phyloP scores from a whole-genome alignment of 2,888 invertebrate genomes.

The Noctua pronuba region DNA sequence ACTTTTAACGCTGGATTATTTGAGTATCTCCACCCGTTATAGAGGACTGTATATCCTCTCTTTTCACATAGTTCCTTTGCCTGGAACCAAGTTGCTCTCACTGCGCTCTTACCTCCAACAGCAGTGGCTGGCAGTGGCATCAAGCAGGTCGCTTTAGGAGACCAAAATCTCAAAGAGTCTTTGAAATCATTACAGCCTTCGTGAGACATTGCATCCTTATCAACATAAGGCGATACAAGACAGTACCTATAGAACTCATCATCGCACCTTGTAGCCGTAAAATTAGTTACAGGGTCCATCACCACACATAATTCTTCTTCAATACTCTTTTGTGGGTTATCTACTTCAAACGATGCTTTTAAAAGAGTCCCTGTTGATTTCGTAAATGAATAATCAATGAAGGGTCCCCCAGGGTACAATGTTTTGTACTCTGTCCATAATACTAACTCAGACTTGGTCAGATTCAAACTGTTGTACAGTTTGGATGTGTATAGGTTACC shows the following conservation, averaged over 20 bases:
- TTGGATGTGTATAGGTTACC: slow-evolving; percentile 82
- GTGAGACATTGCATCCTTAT: slow-evolving; percentile 66
- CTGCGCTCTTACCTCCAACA: slow-evolving; percentile 75
- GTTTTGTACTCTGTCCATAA: slow-evolving; percentile 87
- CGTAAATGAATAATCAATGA: slow-evolving; percentile 83
- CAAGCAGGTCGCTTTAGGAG: slow-evolving; percentile 83
- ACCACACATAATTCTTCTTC: slow-evolving; percentile 82
- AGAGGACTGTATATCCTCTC: slow-evolving; percentile 78
- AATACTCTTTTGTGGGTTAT: slow-evolving; percentile 67
- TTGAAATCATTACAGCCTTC: slow-evolving; percentile 76
- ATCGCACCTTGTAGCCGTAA: slow-evolving; percentile 80
- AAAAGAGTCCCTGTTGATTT: slow-evolving; percentile 76
- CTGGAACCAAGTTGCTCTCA: slow-evolving; percentile 85
- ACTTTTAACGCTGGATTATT: slow-evolving; percentile 76
- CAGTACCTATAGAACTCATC: slow-evolving; percentile 84
- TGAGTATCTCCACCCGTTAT: slow-evolving; percentile 85
- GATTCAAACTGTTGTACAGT: slow-evolving; percentile 76
- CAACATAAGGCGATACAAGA: slow-evolving; percentile 79
- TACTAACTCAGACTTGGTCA: slow-evolving; percentile 72
- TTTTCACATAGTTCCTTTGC: slow-evolving; percentile 78
- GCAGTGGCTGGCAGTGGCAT: slow-evolving; percentile 62
- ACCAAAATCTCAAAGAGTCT: slow-evolving; percentile 76
- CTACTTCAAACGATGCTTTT: slow-evolving; percentile 74
- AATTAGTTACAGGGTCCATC: slow-evolving; percentile 77
- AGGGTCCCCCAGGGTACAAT: slow-evolving; percentile 84